Evolutionary conservation across 1,140 invertebrate genomes (phyloP).

Genomic region (Polypedilum vanderplanki): DNA sequence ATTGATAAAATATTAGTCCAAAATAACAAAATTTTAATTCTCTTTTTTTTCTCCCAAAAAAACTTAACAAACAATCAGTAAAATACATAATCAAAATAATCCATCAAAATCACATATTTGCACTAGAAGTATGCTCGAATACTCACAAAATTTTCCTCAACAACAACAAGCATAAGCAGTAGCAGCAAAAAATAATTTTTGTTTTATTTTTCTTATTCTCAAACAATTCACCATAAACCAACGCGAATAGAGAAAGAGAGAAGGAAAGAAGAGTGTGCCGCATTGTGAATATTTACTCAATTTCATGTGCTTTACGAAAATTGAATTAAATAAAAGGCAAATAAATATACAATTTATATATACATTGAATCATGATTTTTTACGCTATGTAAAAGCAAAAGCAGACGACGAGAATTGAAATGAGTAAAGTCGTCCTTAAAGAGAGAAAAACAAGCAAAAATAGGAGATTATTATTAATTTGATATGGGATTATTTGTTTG

Average conservation of each 20-base stretch:
- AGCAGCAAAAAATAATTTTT: too few species aligned
- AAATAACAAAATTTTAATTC: too few species aligned
- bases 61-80: too few species aligned
- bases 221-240: background rate
- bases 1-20: too few species aligned
- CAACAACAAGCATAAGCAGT: background rate
- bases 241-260: background rate
- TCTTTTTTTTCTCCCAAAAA: too few species aligned
- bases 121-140: background rate
- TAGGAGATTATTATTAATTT: slow-evolving; percentile 27
- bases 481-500: slow-evolving; percentile 27
- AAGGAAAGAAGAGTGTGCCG: background rate
- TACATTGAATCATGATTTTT: slow-evolving; percentile 14
- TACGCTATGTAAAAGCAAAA: background rate
- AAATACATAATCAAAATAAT: too few species aligned
- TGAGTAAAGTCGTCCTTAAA: background rate
- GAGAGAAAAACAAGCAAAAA: background rate
- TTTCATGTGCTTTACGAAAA: slow-evolving; percentile 12
- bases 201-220: background rate
- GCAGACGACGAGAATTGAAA: background rate
- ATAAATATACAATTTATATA: background rate
- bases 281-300: slow-evolving; percentile 11
- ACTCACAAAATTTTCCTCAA: background rate
- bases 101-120: background rate
- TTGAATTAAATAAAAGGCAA: slow-evolving; percentile 19